A percentile compares a stretch with the other conserved stretches of the same genome.
phyloP scores from a whole-genome alignment of 2,113 vertebrate genomes.

The Saccopteryx leptura region DNA sequence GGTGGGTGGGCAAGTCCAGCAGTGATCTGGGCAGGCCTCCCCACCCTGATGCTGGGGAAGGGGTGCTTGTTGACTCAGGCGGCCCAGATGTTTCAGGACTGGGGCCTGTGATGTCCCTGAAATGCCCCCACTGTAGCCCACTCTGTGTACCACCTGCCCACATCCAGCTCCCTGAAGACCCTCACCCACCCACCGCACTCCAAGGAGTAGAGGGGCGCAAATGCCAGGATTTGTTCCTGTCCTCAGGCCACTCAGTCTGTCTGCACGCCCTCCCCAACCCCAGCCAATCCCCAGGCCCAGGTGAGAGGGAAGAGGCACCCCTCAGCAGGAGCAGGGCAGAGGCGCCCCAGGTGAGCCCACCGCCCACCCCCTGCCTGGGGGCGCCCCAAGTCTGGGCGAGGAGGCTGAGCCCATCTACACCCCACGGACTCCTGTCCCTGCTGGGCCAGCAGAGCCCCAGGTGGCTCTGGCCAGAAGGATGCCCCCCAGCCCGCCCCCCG shows the following conservation, averaged over 20 bases:
- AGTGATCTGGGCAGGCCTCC: rapidly evolving
- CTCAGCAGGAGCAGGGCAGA: neutral
- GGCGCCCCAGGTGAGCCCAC: neutral
- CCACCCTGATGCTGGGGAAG: no score
- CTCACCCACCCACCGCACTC: neutral
- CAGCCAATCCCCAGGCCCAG: neutral
- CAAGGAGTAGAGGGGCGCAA: neutral
- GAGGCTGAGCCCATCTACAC: rapidly evolving
- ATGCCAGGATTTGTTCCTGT: neutral
- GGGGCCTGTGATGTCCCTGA: neutral
- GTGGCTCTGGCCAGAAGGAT: neutral
- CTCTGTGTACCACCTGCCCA: neutral
- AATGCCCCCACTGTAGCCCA: neutral
- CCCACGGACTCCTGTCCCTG: neutral
- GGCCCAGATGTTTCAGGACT: neutral
- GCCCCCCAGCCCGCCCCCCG: neutral
- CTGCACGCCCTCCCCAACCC: neutral
- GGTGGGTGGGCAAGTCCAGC: rapidly evolving
- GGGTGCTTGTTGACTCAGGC: neutral
- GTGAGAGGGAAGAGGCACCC: neutral
- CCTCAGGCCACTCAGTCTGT: neutral
- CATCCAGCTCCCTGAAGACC: neutral
- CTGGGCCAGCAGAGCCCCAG: neutral
- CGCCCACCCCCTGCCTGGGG: neutral
- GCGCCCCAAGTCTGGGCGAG: rapidly evolving